Conservation (phyloP, 2,888 invertebrate genomes). For the Cristatella mucedo region DNA sequence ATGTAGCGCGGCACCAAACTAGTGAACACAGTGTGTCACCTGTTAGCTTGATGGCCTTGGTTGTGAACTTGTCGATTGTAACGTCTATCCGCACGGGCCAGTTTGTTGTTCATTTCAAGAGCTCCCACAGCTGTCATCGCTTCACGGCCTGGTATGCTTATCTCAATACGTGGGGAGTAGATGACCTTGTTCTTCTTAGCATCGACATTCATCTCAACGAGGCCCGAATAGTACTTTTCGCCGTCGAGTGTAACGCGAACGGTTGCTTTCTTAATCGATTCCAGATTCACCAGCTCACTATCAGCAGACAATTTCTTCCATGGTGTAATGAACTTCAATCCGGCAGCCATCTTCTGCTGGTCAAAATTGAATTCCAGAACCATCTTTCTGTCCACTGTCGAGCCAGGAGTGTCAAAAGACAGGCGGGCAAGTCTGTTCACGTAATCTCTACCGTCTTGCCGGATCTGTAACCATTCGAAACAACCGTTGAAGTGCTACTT, state of each 20-base stretch:
- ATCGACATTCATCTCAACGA: too few species aligned
- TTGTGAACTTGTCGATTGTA: too few species aligned
- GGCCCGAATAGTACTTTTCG: constrained; percentile 16
- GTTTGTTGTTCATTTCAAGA: constrained; percentile 13
- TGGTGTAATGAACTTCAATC: constrained; percentile 13
- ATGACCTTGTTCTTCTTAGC: constrained; percentile 14
- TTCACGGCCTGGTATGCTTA: constrained; percentile 15
- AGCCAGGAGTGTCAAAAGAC: constrained; percentile 67
- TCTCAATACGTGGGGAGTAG: constrained; percentile 14
- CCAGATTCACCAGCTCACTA: too few species aligned
- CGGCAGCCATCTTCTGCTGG: constrained; percentile 10
- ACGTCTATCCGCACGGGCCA: too few species aligned
- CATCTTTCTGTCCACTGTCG: constrained; percentile 51
- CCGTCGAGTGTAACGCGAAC: constrained; percentile 14
- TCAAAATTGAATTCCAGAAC: constrained; percentile 23
- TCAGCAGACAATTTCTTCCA: constrained; percentile 16
- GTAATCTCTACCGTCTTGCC: too few species aligned
- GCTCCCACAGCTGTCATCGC: constrained; percentile 15
- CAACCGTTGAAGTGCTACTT: too few species aligned
- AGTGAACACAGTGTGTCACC: too few species aligned
- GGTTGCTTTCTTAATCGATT: constrained; percentile 14
- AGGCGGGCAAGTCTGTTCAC: constrained; percentile 3
- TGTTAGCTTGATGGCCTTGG: too few species aligned
- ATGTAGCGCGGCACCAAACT: too few species aligned
- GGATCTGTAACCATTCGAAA: too few species aligned